Percentiles rank a stretch among this genome's conserved stretches.
Conservation (phyloP, 2,113 vertebrate genomes). For the Vanacampus margaritifer region DNA sequence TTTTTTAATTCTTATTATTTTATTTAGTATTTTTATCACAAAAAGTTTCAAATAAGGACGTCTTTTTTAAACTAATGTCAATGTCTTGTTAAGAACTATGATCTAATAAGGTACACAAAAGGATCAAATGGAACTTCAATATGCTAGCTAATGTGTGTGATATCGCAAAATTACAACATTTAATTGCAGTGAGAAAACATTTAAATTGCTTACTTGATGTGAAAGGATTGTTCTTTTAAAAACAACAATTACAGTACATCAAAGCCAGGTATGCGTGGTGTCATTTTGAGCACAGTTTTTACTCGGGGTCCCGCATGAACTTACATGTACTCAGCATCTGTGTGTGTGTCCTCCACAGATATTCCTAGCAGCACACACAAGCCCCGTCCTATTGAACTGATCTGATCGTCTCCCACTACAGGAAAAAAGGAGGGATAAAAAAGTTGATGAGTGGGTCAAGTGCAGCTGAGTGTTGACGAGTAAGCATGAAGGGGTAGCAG, state of each 20-base stretch:
- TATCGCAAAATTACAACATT: neutral
- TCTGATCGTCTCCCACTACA: constrained; percentile 85
- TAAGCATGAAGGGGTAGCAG: neutral
- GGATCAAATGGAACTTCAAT: neutral
- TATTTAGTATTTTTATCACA: neutral
- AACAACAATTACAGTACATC: neutral
- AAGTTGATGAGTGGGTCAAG: neutral
- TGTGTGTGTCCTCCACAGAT: constrained; percentile 89
- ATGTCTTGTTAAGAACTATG: neutral
- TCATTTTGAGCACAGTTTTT: neutral
- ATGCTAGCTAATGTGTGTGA: neutral
- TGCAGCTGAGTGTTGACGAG: neutral
- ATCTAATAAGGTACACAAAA: too few species aligned
- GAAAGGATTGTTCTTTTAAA: neutral
- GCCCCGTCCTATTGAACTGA: constrained; percentile 90
- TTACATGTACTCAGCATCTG: constrained; percentile 94
- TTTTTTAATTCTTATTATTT: neutral
- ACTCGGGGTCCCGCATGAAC: constrained; percentile 41
- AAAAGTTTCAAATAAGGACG: neutral
- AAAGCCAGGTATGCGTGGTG: neutral
- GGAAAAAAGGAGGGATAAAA: neutral
- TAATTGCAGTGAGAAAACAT: neutral
- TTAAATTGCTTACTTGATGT: neutral
- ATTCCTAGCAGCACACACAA: constrained; percentile 92
- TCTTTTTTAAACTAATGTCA: neutral